These are phyloP conservation scores for Zaprionus nigranus DNA, from an alignment of 1,140 invertebrate genomes.

Conservation along the genomic window DNA sequence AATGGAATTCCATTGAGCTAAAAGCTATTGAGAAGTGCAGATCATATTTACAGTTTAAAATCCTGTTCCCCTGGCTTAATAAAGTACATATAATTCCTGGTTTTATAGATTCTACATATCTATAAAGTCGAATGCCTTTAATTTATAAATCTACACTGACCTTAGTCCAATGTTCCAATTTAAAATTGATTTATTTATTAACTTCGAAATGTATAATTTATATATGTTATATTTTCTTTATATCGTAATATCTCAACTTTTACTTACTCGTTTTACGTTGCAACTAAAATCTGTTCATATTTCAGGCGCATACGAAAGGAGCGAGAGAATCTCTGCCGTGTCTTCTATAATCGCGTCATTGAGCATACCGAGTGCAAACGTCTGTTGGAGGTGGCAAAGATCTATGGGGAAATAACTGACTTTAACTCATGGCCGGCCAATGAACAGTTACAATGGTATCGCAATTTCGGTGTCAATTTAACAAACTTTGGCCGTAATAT, in stretches of 20 bases:
- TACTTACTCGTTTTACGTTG: slow-evolving; percentile 43
- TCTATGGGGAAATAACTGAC: slow-evolving; percentile 79
- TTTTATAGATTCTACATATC: too few relatives aligned
- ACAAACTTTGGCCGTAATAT: slow-evolving; percentile 56
- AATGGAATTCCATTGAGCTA: too few relatives aligned
- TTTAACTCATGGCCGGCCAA: slow-evolving; percentile 69
- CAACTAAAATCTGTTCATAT: not conserved
- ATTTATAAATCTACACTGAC: too few relatives aligned
- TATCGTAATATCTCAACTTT: not conserved
- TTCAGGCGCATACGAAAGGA: slow-evolving; percentile 88
- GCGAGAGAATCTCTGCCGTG: slow-evolving; percentile 88
- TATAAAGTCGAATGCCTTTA: too few relatives aligned
- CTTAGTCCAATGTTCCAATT: too few relatives aligned
- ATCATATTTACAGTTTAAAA: too few relatives aligned
- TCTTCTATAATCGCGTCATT: slow-evolving; percentile 87
- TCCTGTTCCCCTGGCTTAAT: too few relatives aligned
- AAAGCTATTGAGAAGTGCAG: too few relatives aligned
- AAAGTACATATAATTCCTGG: too few relatives aligned
- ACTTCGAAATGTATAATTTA: too few relatives aligned
- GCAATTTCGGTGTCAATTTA: slow-evolving; percentile 66
- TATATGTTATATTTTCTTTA: too few relatives aligned
- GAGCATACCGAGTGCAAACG: slow-evolving; percentile 87
- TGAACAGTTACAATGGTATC: slow-evolving; percentile 69
- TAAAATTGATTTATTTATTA: too few relatives aligned
- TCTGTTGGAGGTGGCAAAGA: slow-evolving; percentile 84